Evolutionary conservation across 2,797 vertebrate species (phyloP).

Genomic region (Pampus argenteus): DNA sequence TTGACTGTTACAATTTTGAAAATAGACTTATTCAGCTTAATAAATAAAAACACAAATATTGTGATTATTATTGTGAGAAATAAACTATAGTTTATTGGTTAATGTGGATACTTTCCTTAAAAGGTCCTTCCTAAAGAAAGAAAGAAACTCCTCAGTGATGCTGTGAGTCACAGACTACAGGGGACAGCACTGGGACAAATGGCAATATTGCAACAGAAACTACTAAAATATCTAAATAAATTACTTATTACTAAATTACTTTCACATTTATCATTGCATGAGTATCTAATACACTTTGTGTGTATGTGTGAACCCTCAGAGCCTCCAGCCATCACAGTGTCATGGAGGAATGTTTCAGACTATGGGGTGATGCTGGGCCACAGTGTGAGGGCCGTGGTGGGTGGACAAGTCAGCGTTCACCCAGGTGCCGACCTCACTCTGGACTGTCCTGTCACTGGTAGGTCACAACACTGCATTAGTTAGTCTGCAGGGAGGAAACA

Average conservation of each 20-base stretch:
- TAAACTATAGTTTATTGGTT: no score
- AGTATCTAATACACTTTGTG: neutral
- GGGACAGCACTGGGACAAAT: neutral
- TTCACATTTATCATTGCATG: neutral
- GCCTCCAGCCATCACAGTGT: slow-evolving; percentile 83
- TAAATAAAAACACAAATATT: no score
- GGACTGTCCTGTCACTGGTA: slow-evolving; percentile 89
- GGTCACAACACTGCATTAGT: slow-evolving; percentile 36
- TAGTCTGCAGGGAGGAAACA: neutral
- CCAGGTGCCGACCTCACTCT: slow-evolving; percentile 82
- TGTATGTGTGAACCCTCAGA: slow-evolving; percentile 76
- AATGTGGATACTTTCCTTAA: no score
- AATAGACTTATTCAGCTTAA: no score
- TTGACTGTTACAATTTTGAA: no score
- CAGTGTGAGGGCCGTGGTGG: slow-evolving; percentile 80
- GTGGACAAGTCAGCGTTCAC: slow-evolving; percentile 80
- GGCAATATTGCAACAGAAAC: neutral
- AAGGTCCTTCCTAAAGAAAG: no score
- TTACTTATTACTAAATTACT: no score
- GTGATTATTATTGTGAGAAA: no score
- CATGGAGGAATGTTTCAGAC: slow-evolving; percentile 81
- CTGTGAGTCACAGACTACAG: no score
- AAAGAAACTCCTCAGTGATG: no score
- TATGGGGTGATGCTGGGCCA: slow-evolving; percentile 42
- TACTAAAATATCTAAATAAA: no score